phyloP scores from a whole-genome alignment of 2,113 vertebrate genomes.

The Epinephelus lanceolatus region DNA sequence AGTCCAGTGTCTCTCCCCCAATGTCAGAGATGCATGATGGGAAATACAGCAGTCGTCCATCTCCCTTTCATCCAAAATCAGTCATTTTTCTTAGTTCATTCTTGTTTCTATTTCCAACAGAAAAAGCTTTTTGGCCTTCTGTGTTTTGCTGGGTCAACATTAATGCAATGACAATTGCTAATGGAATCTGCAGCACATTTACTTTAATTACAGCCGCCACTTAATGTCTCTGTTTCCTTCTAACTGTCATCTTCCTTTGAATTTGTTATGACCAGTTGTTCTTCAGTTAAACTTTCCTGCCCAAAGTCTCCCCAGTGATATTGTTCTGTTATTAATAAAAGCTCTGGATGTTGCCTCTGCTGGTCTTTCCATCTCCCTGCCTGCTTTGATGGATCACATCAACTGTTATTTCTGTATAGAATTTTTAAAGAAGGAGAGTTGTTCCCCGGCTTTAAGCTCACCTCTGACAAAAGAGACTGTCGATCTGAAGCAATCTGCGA shows the following conservation, averaged over 20 bases:
- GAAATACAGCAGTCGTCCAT: not conserved
- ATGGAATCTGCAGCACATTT: not conserved
- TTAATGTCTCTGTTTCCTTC: not conserved
- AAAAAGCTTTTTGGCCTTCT: not conserved
- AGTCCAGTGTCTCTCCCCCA: not conserved
- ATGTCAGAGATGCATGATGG: not conserved
- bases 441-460: not conserved
- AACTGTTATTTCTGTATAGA: not conserved
- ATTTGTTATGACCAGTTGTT: not conserved
- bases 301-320: not conserved
- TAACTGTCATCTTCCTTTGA: not conserved
- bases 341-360: not conserved
- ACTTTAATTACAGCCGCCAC: not conserved
- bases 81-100: not conserved
- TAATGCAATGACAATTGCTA: not conserved
- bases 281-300: not conserved
- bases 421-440: not conserved
- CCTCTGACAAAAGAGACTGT: not conserved
- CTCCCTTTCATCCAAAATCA: not conserved
- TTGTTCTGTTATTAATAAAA: not conserved
- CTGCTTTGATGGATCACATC: not conserved
- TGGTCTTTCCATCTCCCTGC: not conserved
- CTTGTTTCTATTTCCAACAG: not conserved
- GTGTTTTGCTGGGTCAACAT: not conserved
- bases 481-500: not conserved